phyloP scores from a whole-genome alignment of 2,113 vertebrate species.

The Gila orcuttii region DNA sequence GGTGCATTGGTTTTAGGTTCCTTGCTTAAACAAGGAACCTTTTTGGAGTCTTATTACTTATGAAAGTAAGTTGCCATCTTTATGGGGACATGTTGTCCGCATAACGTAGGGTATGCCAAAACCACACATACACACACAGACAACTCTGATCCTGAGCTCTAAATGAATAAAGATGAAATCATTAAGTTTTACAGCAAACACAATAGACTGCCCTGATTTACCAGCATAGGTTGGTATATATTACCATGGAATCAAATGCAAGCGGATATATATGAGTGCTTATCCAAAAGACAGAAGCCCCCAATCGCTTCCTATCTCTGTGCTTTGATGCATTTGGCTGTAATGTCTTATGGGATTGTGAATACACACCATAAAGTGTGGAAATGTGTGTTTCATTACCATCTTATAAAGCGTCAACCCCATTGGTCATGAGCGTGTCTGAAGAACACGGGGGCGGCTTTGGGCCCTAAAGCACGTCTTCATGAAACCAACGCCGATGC shows the following conservation, averaged over 20 bases:
- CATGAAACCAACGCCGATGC: constrained; percentile 9
- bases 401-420: constrained; percentile 29
- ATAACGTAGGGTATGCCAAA: no score
- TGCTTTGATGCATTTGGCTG: background rate
- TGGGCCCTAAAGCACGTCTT: constrained; percentile 8
- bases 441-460: constrained; percentile 1
- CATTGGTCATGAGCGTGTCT: constrained; percentile 32
- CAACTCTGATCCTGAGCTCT: background rate
- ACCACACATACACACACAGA: background rate
- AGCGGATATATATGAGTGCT: background rate
- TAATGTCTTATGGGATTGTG: constrained; percentile 9
- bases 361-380: constrained; percentile 7
- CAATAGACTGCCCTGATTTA: constrained; percentile 7
- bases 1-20: background rate
- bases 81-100: no score
- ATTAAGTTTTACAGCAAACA: constrained; percentile 1
- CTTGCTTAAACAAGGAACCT: no score
- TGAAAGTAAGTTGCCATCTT: no score
- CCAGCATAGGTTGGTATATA: background rate
- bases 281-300: background rate
- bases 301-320: background rate
- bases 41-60: no score
- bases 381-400: constrained; percentile 38
- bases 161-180: constrained; percentile 8
- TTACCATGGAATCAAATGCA: background rate